Evolutionary conservation across 1,140 invertebrate genomes (phyloP).

Genomic region (Macrostomum lignano): DNA sequence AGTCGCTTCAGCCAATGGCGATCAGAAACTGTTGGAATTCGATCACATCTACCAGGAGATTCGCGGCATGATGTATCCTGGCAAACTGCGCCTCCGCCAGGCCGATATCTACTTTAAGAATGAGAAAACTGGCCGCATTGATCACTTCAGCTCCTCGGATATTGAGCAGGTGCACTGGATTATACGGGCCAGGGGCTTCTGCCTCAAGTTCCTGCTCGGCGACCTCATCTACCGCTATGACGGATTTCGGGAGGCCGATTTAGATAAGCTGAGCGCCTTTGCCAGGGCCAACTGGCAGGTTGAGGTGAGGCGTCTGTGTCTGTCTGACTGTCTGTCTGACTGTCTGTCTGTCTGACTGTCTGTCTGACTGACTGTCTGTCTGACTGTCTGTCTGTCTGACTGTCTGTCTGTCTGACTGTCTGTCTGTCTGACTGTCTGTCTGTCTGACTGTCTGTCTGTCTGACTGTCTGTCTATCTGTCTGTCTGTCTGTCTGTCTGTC

Average conservation of each 20-base stretch:
- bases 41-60: constrained; percentile 10
- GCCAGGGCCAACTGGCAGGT: constrained; percentile 4
- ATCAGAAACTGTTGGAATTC: too few relatives aligned
- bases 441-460: too few relatives aligned
- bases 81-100: constrained; percentile 63
- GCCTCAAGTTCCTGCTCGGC: constrained; percentile 59
- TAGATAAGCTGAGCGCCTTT: constrained; percentile 12
- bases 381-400: too few relatives aligned
- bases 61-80: constrained; percentile 20
- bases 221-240: constrained; percentile 62
- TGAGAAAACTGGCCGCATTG: constrained; percentile 74
- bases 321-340: too few relatives aligned
- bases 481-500: too few relatives aligned
- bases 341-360: too few relatives aligned
- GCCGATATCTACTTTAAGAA: constrained; percentile 76
- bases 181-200: constrained; percentile 57
- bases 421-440: too few relatives aligned
- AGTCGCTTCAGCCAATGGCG: too few relatives aligned
- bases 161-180: constrained; percentile 71
- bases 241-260: constrained; percentile 67
- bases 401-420: too few relatives aligned
- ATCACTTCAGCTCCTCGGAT: constrained; percentile 51
- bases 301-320: too few relatives aligned
- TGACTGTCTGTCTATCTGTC: too few relatives aligned
- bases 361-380: too few relatives aligned